Conservation (phyloP, 2,797 vertebrate species). For the Sebastolobus alascanus region DNA sequence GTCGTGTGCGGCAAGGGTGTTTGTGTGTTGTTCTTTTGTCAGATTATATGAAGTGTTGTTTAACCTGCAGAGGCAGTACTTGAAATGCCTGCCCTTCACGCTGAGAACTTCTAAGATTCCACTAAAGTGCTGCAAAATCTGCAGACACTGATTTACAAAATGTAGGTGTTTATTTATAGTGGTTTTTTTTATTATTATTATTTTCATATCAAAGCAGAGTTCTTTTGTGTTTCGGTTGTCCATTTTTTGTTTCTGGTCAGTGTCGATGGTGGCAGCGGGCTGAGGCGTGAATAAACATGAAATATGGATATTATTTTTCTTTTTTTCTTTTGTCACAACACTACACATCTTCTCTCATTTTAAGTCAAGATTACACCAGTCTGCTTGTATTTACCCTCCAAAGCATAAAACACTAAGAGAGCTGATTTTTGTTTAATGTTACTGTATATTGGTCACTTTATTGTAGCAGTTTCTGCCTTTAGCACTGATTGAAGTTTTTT, state of each 20-base stretch:
- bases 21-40: conserved; percentile 2
- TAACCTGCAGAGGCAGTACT: conserved; percentile 21
- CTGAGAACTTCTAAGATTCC: conserved; percentile 9
- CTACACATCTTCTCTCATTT: background rate
- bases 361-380: background rate
- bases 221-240: background rate
- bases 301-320: background rate
- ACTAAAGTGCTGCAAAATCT: background rate
- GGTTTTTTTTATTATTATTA: background rate
- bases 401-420: background rate
- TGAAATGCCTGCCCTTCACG: conserved; percentile 11
- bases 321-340: background rate
- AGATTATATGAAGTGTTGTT: conserved; percentile 15
- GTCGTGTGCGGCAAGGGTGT: background rate
- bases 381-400: background rate
- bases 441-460: background rate
- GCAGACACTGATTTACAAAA: conserved; percentile 8
- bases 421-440: background rate
- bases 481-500: background rate
- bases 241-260: background rate
- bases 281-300: background rate
- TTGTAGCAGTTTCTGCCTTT: background rate
- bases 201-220: conserved; percentile 10
- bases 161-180: conserved; percentile 38
- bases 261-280: background rate